Conservation (phyloP, 2,888 invertebrate species). For the Therioaphis trifolii region DNA sequence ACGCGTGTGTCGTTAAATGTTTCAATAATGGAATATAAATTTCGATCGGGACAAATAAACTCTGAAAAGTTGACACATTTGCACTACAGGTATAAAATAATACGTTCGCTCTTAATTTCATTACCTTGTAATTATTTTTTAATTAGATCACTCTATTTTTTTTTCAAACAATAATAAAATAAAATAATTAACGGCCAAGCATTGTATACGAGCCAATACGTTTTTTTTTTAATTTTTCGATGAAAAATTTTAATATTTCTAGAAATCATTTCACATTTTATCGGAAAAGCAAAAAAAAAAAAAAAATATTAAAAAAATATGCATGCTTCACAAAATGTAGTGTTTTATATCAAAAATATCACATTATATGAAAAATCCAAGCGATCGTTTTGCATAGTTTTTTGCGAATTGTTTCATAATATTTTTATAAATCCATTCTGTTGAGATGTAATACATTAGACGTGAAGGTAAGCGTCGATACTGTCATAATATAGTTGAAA, state of each 20-base stretch:
- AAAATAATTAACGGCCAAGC: background rate
- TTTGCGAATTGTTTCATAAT: too few relatives aligned
- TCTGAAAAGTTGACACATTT: slow-evolving; percentile 2
- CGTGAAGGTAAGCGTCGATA: too few relatives aligned
- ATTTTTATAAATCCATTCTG: too few relatives aligned
- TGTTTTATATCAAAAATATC: too few relatives aligned
- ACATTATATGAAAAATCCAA: too few relatives aligned
- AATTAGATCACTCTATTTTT: background rate
- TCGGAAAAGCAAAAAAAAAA: too few relatives aligned
- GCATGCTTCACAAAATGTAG: too few relatives aligned
- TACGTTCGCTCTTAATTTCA: background rate
- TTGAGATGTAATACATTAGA: too few relatives aligned
- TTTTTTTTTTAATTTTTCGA: background rate
- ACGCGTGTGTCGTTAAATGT: background rate
- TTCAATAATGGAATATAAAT: background rate
- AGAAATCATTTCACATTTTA: background rate
- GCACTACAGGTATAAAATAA: background rate
- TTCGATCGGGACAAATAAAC: slow-evolving; percentile 4
- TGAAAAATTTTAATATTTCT: background rate
- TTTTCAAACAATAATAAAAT: slow-evolving; percentile 9
- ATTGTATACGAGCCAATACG: background rate
- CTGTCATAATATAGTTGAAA: too few relatives aligned
- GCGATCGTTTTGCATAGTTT: too few relatives aligned
- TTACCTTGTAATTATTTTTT: slow-evolving; percentile 8
- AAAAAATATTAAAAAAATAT: too few relatives aligned